Evolutionary conservation across 2,888 invertebrate genomes (phyloP), one percentile per base, ranked within the genome.

Genomic region (Rhagonycha fulva): DNA sequence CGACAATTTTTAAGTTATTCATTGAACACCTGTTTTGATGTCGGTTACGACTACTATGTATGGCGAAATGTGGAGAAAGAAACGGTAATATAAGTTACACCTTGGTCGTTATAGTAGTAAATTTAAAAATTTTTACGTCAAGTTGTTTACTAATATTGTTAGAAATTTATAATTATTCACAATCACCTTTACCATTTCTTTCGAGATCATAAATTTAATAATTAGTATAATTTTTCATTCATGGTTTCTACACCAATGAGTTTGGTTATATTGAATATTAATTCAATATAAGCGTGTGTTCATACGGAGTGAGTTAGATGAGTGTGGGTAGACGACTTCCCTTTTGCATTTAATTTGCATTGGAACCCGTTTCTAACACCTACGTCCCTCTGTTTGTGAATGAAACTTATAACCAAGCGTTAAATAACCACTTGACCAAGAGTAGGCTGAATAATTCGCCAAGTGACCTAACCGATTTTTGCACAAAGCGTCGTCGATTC

Each of bases 301-400:
- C 70, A 75, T 75, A 75, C 71, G 24, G 77, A 79, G 73, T 77
- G 74, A 75, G 70, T 76, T 77, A 76, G 69, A 72, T 76, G 77
- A 70, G 80, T 82, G 85, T 85, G 83, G 85, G 85, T 80, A 83
- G 83, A 82, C 82, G 83, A 84, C 84, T 84, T 85, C 84, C 84
- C 84, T 84, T 85, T 84, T 84, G 84, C 83, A 81, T 83, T 83
- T 82, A 66, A 83, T 85, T 85, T 84, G 83, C 84, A 84, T 85
- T 74, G 83, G 83, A 85, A 85, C 82, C 82, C 80, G 82, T 82
- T 82, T 80, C 76, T 70, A 78, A 82, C 80, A 83, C 82, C 82
- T 82, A 82, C 81, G 77, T 72, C 76, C 69, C 70, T 72, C 76
- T 80, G 79, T 83, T 84, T 83, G 83, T 84, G 84, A 84, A 84